Base-by-base conservation (phyloP, 2,888 invertebrate genomes). In the Bhutanitis thaidina region DNA sequence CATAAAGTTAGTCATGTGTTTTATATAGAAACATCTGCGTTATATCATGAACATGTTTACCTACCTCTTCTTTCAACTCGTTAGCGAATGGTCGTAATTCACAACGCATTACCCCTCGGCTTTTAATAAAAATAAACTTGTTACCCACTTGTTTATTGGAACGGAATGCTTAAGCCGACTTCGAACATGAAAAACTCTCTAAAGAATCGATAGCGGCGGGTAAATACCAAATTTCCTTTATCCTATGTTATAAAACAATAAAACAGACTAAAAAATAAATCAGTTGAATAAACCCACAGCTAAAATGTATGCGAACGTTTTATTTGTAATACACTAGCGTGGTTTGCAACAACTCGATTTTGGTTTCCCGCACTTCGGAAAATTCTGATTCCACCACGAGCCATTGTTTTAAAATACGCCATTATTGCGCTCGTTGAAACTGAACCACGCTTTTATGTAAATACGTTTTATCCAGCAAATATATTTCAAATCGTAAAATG, bases 201-300 rank as follows among this genome's bases (percentile, higher is more conserved):
- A 14, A 35, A 12, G 35, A 40, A 50, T 47, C 46, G 45, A 51
- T 51, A 35, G 14, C 16, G 46, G 44, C 43, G 52, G 56, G 55
- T 61, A 56, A 60, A 61, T 60, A 61, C 43, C 58, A 60, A 62
- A 59, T 58, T 60, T 53, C 44, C 45, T 51, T 53, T 55, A 58
- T 55, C 43, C 45, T 35, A 45, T 47, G 34, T 44, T 43, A 16
- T 30, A 20, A 40, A 30, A 43, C 41, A 52, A 58, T 56, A 58
- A 36, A n/a, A n/a, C n/a, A n/a, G n/a, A n/a, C n/a, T n/a, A n/a
- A n/a, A n/a, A n/a, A n/a, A n/a, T 41, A 41, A 48, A 48, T 45
- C 45, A 50, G 13, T 32, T 30, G 12, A 34, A 34, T 39, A 39
- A 38, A 29, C 40, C 27, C 34, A 30, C 44, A 38, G 44, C 39